Percentiles rank a stretch among this genome's conserved stretches.
Evolutionary conservation across 2,888 invertebrate genomes (phyloP).

Genomic region (Trachelus iudaicus): DNA sequence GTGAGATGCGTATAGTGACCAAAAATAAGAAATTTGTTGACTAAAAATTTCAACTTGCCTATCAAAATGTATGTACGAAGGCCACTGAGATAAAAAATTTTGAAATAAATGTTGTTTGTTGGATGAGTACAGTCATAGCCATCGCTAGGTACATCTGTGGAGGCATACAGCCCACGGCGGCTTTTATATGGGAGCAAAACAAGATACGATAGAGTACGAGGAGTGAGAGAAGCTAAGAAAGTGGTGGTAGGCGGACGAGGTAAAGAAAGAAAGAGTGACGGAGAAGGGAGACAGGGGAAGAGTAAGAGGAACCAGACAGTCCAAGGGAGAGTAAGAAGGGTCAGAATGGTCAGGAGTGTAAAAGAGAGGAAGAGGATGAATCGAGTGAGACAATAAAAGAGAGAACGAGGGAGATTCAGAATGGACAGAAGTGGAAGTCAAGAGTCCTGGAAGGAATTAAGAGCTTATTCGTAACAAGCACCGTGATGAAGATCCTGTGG

Average conservation of each 20-base stretch:
- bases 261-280: slow-evolving; percentile 23
- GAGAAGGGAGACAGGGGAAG: slow-evolving; percentile 20
- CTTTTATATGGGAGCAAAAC: slow-evolving; percentile 42
- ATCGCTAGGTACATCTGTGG: slow-evolving; percentile 38
- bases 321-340: slow-evolving; percentile 13
- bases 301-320: slow-evolving; percentile 4
- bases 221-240: slow-evolving; percentile 44
- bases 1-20: neutral
- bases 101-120: neutral
- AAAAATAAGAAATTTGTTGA: neutral
- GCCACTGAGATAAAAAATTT: neutral
- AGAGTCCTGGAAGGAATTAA: slow-evolving; percentile 61
- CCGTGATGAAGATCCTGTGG: slow-evolving; percentile 55
- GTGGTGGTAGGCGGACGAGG: slow-evolving; percentile 30
- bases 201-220: slow-evolving; percentile 29
- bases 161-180: slow-evolving; percentile 42
- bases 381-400: slow-evolving; percentile 18
- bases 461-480: slow-evolving; percentile 61
- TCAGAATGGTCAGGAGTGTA: slow-evolving; percentile 3
- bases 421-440: slow-evolving; percentile 48
- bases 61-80: neutral
- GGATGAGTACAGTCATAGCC: slow-evolving; percentile 4
- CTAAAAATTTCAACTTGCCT: neutral
- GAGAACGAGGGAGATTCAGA: slow-evolving; percentile 35
- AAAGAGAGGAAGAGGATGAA: slow-evolving; percentile 15